phyloP scores from a whole-genome alignment of 2,113 vertebrate species.

The Salvelinus sp. region DNA sequence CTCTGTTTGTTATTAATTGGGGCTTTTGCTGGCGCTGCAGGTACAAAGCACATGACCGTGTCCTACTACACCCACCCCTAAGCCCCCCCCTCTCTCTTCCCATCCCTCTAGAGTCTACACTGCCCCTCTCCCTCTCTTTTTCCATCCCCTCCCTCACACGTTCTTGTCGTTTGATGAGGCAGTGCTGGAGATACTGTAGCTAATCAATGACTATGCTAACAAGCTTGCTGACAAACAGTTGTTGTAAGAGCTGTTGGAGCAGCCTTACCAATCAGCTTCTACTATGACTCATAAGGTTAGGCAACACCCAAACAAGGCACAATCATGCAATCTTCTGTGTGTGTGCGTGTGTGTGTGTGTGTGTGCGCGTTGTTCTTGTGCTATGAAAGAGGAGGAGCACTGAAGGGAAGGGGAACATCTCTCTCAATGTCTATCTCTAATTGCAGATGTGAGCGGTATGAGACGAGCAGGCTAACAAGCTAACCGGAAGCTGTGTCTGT shows the following conservation, averaged over 20 bases:
- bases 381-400: not conserved
- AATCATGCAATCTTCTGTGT: not conserved
- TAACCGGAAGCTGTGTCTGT: not conserved
- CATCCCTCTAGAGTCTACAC: not conserved
- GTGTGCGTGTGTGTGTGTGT: not conserved
- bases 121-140: not conserved
- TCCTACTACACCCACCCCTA: not conserved
- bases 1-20: conserved; percentile 29
- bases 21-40: conserved; percentile 26
- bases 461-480: not conserved
- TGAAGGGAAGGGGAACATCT: not conserved
- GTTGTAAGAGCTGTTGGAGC: not conserved
- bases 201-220: not conserved
- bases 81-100: not conserved
- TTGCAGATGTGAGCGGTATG: not conserved
- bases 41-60: conserved; percentile 3
- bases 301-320: too few relatives aligned
- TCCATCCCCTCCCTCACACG: not conserved
- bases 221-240: not conserved
- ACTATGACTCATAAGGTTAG: not conserved
- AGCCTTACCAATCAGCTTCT: not conserved
- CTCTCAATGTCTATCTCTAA: not conserved
- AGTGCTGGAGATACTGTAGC: not conserved
- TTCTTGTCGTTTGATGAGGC: not conserved
- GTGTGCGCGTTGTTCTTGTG: not conserved